phyloP scores from a whole-genome alignment of 2,888 invertebrate species.

The Stenolophus ochropezus region DNA sequence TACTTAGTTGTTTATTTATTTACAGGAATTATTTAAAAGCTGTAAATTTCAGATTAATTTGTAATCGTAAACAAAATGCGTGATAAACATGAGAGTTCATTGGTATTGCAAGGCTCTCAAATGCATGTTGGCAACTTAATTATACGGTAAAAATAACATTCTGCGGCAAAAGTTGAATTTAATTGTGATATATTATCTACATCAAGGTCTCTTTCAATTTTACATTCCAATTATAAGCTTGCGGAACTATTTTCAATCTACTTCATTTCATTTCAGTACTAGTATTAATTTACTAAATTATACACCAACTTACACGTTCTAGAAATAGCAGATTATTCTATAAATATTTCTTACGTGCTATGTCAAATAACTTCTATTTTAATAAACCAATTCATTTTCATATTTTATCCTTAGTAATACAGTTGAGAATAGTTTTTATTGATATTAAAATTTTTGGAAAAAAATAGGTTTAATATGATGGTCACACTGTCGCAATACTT shows the following conservation, averaged over 20 bases:
- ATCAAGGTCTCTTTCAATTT: slow-evolving; percentile 47
- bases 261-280: not conserved
- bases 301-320: not conserved
- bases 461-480: too few species aligned
- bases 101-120: slow-evolving; percentile 55
- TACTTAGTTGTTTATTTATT: slow-evolving; percentile 7
- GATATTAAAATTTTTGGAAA: too few species aligned
- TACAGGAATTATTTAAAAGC: slow-evolving; percentile 8
- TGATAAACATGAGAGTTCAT: slow-evolving; percentile 56
- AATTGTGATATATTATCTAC: slow-evolving; percentile 52
- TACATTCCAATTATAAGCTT: slow-evolving; percentile 41
- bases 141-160: slow-evolving; percentile 54
- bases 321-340: not conserved
- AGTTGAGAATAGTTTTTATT: too few species aligned
- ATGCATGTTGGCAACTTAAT: slow-evolving; percentile 48
- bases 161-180: slow-evolving; percentile 50
- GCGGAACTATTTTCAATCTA: slow-evolving; percentile 9
- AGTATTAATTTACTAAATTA: not conserved
- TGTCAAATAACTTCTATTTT: not conserved
- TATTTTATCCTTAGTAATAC: too few species aligned
- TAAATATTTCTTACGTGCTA: not conserved
- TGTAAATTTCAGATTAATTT: slow-evolving; percentile 31
- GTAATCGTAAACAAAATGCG: slow-evolving; percentile 40
- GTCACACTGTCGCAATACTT: too few species aligned
- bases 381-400: too few species aligned